Percentiles rank a stretch among this genome's conserved stretches.
Evolutionary conservation across 2,797 vertebrate genomes (phyloP).

Genomic region (Macrochelys suwanniensis): DNA sequence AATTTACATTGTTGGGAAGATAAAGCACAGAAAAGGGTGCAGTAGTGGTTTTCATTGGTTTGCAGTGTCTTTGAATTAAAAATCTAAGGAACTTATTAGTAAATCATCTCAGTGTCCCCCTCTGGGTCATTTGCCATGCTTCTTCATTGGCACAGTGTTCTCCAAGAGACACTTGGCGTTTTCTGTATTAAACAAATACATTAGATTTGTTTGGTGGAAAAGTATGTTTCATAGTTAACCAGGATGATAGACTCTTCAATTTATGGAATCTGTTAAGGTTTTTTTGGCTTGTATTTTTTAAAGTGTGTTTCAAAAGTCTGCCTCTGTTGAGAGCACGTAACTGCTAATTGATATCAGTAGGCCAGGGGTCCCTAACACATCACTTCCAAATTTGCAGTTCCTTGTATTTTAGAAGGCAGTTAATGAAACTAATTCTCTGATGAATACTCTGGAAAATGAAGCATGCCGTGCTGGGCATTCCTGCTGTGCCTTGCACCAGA

Average conservation of each 20-base stretch:
- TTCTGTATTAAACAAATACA: slow-evolving; percentile 36
- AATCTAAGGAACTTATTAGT: background rate
- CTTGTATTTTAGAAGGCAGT: background rate
- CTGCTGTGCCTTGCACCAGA: background rate
- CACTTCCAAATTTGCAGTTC: background rate
- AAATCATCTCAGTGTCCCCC: background rate
- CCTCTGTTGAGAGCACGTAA: background rate
- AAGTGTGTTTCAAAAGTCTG: background rate
- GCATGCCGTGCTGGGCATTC: background rate
- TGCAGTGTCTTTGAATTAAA: slow-evolving; percentile 38
- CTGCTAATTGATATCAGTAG: background rate
- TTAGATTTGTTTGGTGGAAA: slow-evolving; percentile 32
- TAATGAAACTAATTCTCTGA: background rate
- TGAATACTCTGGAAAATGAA: background rate
- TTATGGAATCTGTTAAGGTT: background rate
- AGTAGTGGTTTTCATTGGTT: slow-evolving; percentile 31
- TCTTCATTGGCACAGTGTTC: slow-evolving; percentile 3
- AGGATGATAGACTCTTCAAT: slow-evolving; percentile 31
- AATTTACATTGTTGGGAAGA: slow-evolving; percentile 28
- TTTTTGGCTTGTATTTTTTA: background rate
- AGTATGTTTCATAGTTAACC: slow-evolving; percentile 6
- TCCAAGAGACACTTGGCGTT: background rate
- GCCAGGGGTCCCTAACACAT: background rate
- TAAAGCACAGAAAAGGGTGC: slow-evolving; percentile 39
- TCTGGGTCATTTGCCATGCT: slow-evolving; percentile 20